These are phyloP conservation scores for Acronicta psi DNA, from an alignment of 2,888 invertebrate genomes.

Conservation along the genomic window DNA sequence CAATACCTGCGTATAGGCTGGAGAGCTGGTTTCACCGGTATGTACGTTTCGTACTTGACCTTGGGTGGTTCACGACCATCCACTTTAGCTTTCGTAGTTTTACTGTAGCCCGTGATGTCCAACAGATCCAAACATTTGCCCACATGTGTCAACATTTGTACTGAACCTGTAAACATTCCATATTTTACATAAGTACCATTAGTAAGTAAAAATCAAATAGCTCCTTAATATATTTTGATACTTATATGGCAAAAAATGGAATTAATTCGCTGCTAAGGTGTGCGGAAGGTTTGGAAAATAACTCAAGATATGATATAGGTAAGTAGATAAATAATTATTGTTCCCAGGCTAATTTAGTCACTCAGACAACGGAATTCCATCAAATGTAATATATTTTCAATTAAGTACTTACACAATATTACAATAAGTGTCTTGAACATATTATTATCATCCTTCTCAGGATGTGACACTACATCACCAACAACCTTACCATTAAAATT, in stretches of 20 bases:
- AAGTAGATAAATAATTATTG: too few species aligned
- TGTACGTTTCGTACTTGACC: slow-evolving; percentile 9
- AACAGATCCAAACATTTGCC: slow-evolving; percentile 58
- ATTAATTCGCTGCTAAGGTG: too few species aligned
- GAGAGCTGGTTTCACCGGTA: not conserved
- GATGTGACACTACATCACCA: slow-evolving; percentile 21
- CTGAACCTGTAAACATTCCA: slow-evolving; percentile 45
- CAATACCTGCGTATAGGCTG: slow-evolving; percentile 40
- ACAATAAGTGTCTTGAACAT: slow-evolving; percentile 57
- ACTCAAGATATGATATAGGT: too few species aligned
- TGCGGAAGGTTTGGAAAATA: too few species aligned
- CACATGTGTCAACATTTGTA: slow-evolving; percentile 44
- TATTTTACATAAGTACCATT: not conserved
- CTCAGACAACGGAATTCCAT: not conserved
- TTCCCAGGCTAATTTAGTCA: not conserved
- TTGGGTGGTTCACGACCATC: not conserved
- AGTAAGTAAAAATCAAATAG: too few species aligned
- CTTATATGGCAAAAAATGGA: too few species aligned
- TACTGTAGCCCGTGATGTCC: slow-evolving; percentile 47
- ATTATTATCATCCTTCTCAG: slow-evolving; percentile 55
- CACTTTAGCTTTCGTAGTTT: not conserved
- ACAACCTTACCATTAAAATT: not conserved
- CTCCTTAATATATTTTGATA: too few species aligned
- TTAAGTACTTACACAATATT: slow-evolving; percentile 62
- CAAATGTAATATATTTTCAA: not conserved